phyloP scores from a whole-genome alignment of 2,113 vertebrate genomes.

The Hippolais icterina region DNA sequence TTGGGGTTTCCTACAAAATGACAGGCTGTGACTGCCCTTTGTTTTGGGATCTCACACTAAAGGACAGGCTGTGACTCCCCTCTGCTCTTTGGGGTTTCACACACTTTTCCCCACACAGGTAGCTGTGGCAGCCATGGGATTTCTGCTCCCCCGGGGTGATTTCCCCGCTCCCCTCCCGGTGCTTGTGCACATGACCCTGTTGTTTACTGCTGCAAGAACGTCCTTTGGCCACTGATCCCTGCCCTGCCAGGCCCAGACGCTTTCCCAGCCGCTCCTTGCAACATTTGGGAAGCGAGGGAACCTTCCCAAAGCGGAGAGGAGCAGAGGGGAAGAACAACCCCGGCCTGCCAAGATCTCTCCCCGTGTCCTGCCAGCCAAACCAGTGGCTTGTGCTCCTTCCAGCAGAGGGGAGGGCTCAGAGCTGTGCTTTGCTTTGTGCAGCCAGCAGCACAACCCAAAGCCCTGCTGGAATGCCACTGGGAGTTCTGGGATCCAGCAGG shows the following conservation, averaged over 20 bases:
- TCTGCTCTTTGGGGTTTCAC: neutral
- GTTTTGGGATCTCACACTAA: too few relatives aligned
- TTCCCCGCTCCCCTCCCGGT: neutral
- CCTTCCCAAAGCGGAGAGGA: fast-evolving
- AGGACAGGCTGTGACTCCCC: too few relatives aligned
- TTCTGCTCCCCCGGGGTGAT: neutral
- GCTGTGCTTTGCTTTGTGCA: neutral
- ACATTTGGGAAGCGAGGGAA: neutral
- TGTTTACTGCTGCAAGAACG: neutral
- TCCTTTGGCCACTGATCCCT: neutral
- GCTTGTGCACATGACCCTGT: neutral
- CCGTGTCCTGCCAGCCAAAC: neutral
- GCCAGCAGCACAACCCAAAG: neutral
- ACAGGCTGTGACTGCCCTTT: too few relatives aligned
- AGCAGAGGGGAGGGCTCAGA: neutral
- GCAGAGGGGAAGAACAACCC: neutral
- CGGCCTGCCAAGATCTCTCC: fast-evolving
- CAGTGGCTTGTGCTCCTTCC: neutral
- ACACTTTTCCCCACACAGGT: fast-evolving
- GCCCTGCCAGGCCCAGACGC: neutral
- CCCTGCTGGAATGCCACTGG: neutral
- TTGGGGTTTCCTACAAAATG: too few relatives aligned
- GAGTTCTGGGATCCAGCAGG: neutral
- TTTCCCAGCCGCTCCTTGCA: neutral
- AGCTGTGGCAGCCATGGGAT: neutral